Percentiles rank a stretch among this genome's conserved stretches.
Evolutionary conservation across 2,888 invertebrate genomes (phyloP).

Genomic region (Lasioglossum leucozonium): DNA sequence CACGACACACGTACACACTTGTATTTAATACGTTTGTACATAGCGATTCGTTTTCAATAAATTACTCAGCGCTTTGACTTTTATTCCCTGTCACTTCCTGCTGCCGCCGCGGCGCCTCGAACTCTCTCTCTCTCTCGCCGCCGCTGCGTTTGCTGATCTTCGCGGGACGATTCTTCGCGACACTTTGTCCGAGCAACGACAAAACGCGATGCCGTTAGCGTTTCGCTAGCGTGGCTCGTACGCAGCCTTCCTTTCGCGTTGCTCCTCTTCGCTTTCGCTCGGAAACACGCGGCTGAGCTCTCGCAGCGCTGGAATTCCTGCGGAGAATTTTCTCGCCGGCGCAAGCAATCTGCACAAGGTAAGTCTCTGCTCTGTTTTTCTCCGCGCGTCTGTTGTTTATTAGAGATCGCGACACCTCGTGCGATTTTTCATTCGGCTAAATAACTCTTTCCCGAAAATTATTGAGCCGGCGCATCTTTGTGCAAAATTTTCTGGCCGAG

Average conservation of each 20-base stretch:
- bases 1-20: constrained; percentile 54
- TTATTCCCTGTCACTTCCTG: constrained; percentile 41
- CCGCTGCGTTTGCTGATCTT: no score
- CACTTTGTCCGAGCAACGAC: not conserved
- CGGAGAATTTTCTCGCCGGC: not conserved
- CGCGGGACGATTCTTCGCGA: no score
- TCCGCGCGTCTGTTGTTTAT: not conserved
- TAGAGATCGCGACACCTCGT: not conserved
- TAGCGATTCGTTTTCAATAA: constrained; percentile 81
- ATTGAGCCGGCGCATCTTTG: not conserved
- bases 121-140: no score
- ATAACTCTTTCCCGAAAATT: no score
- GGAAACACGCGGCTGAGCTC: not conserved
- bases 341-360: constrained; percentile 29
- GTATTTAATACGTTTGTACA: constrained; percentile 82
- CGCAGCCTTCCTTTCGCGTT: not conserved
- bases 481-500: not conserved
- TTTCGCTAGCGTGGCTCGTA: not conserved
- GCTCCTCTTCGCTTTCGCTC: not conserved
- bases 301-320: not conserved
- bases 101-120: not conserved
- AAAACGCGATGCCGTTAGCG: not conserved
- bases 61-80: constrained; percentile 80
- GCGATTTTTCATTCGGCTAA: not conserved
- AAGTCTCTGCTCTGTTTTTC: constrained; percentile 37